These are phyloP conservation scores for Forbesichthys agassizii DNA, from an alignment of 2,113 vertebrate genomes.

Conservation along the genomic window DNA sequence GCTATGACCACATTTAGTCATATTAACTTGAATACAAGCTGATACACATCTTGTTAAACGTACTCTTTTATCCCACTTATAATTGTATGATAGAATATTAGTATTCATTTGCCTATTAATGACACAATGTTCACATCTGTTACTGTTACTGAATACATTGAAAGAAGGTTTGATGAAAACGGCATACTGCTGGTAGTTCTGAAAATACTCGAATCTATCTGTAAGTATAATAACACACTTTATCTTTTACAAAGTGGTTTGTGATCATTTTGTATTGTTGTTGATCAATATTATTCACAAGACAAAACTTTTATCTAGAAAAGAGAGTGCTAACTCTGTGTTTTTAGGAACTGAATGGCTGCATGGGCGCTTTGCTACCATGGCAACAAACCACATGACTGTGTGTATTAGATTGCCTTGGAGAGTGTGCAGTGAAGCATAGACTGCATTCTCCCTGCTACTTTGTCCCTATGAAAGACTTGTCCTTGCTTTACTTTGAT, in stretches of 20 bases:
- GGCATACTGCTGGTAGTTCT: too few species aligned
- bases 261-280: constrained; percentile 52
- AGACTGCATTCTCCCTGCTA: constrained; percentile 76
- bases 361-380: constrained; percentile 86
- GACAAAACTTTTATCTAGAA: constrained; percentile 6
- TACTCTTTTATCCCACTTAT: too few species aligned
- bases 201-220: too few species aligned
- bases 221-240: constrained; percentile 4
- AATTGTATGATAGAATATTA: too few species aligned
- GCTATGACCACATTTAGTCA: too few species aligned
- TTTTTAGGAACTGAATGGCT: constrained; percentile 85
- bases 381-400: constrained; percentile 96
- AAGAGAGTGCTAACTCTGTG: constrained; percentile 73
- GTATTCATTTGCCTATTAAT: too few species aligned
- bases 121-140: too few species aligned
- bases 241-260: not conserved
- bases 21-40: too few species aligned
- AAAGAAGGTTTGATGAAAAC: too few species aligned
- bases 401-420: constrained; percentile 95
- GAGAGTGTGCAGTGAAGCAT: constrained; percentile 78
- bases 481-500: constrained; percentile 73
- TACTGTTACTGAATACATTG: too few species aligned
- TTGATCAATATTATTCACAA: constrained; percentile 44
- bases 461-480: constrained; percentile 82
- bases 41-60: too few species aligned